Base-by-base conservation (phyloP, 2,888 invertebrate species). In the Pterobdella sp. region DNA sequence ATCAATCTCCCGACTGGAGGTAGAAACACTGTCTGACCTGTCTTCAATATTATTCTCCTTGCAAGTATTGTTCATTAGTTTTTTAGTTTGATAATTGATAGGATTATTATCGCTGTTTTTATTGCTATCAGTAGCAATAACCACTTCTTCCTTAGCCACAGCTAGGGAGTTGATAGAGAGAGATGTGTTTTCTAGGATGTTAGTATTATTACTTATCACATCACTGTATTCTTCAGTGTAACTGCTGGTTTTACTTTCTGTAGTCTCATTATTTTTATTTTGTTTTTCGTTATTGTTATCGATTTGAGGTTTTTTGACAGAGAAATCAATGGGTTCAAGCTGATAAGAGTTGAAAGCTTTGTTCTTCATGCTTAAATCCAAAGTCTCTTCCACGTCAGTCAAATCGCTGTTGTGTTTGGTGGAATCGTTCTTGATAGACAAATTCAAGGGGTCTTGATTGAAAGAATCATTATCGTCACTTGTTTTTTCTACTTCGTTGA, bases 321-420 rank as follows among this genome's bases (percentile, higher is more conserved):
- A 88, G 80, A 89, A 89, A 83, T 89, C 89, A 74, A 89, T 89
- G 37, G 89, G 89, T 82, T 89, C 89, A 77, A 88, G 88, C 84
- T 89, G 89, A 75, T 88, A 36, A 18, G 22, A n/a, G 26, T 72
- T 49, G 10, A 60, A 26, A 3, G 31, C 60, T 49, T 56, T 68
- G 74, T 76, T 71, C 73, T 77, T 77, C 63, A 79, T 76, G 74
- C 79, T 79, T 32, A 79, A 74, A 69, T 79, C 79, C 35, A 79
- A 74, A 1, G 77, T 78, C 32, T 70, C 74, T 26, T 66, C 70
- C 18, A 72, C 71, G 18, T 64, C 73, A 7, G 35, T 42, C 36
- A 35, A 26, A 10, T n/a, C 22, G 60, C 3, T 29, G 7, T 32
- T n/a, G 36, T 18, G n/a, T 32, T 22, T 14, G 22, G 22, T 64